Percentiles rank a stretch among this genome's conserved stretches.
phyloP scores from a whole-genome alignment of 2,113 vertebrate genomes.

The Poicephalus meyeri region DNA sequence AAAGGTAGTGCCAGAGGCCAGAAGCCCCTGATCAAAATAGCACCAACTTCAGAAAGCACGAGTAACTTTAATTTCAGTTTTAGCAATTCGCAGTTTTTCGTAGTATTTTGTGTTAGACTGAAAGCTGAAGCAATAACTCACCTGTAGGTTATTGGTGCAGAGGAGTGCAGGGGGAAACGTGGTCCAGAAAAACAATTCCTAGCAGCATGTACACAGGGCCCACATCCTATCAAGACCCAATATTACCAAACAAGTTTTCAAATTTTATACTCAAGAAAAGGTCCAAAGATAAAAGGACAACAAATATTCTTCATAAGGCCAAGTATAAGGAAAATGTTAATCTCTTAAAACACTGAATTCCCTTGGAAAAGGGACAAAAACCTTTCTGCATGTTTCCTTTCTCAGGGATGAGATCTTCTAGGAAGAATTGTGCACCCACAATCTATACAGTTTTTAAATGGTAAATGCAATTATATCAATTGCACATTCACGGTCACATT shows the following conservation, averaged over 20 bases:
- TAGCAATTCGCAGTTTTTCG: not conserved
- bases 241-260: not conserved
- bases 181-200: not conserved
- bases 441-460: not conserved
- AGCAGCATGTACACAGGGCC: rapidly evolving
- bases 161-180: too few species aligned
- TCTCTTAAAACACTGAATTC: not conserved
- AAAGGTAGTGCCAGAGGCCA: not conserved
- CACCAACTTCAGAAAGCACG: not conserved
- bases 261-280: not conserved
- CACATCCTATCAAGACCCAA: not conserved
- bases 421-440: not conserved
- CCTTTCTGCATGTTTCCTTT: not conserved
- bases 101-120: not conserved
- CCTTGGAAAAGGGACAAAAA: not conserved
- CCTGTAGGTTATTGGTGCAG: rapidly evolving
- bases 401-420: not conserved
- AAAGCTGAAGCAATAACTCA: not conserved
- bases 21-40: not conserved
- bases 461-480: not conserved
- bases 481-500: not conserved
- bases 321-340: not conserved
- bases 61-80: not conserved
- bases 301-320: not conserved
- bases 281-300: not conserved